Conservation (phyloP, 2,797 vertebrate species). For the Ispidina lecontei region DNA sequence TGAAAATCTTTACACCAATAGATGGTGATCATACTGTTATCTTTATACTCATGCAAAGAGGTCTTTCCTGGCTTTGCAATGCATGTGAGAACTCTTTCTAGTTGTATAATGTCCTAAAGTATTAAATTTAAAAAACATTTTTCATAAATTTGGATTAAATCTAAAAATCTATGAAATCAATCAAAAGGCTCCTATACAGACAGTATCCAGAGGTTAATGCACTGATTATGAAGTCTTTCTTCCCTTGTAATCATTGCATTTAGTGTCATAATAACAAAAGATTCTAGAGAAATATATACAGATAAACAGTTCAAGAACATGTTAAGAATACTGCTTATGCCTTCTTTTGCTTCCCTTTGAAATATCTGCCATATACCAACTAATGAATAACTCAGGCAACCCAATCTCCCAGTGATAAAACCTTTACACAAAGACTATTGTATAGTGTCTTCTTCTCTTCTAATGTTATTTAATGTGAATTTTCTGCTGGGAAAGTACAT, state of each 20-base stretch:
- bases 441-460: neutral
- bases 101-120: neutral
- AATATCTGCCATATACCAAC: neutral
- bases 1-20: neutral
- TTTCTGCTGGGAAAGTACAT: slow-evolving; percentile 45
- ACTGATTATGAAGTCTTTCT: neutral
- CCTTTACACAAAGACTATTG: neutral
- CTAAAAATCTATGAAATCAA: neutral
- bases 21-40: neutral
- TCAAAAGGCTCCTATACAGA: neutral
- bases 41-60: neutral
- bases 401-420: neutral
- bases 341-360: neutral
- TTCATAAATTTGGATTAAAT: neutral
- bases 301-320: neutral
- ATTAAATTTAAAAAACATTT: neutral
- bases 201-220: neutral
- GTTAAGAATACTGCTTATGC: neutral
- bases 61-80: neutral
- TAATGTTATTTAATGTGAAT: slow-evolving; percentile 38
- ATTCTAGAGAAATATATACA: neutral
- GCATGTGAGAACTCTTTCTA: neutral
- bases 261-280: neutral
- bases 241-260: neutral
- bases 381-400: neutral